Conservation (phyloP, 1,140 invertebrate species). For the Eurosta solidaginis region DNA sequence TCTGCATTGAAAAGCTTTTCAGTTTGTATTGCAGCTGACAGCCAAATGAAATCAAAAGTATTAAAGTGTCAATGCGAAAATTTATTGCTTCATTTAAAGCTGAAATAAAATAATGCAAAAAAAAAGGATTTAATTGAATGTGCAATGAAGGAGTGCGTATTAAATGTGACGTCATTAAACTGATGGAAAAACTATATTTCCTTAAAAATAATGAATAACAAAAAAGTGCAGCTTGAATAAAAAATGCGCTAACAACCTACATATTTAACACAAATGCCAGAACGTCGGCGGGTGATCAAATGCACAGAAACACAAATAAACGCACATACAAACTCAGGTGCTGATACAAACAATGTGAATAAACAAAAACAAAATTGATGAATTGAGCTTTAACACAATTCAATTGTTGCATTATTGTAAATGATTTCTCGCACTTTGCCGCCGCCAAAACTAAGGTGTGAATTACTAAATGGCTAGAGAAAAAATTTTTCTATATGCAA, state of each 20-base stretch:
- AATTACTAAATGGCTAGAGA: not conserved
- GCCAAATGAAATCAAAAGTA: constrained; percentile 31
- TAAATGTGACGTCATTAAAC: not conserved
- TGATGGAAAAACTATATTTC: not conserved
- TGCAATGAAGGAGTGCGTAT: not conserved
- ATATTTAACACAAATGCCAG: not conserved
- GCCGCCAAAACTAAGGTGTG: constrained; percentile 15
- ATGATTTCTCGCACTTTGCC: constrained; percentile 5
- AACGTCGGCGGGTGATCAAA: not conserved
- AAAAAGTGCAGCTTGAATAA: not conserved
- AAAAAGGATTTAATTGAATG: not conserved
- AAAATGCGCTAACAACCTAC: too few relatives aligned
- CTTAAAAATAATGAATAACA: not conserved
- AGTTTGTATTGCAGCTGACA: constrained; percentile 11
- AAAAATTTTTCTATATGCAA: not conserved
- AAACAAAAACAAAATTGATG: not conserved
- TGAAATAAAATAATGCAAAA: not conserved
- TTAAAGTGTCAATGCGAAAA: constrained; percentile 17
- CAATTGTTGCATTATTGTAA: constrained; percentile 22
- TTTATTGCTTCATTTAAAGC: constrained; percentile 29
- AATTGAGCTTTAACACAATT: constrained; percentile 11
- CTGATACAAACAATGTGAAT: not conserved
- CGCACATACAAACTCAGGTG: too few relatives aligned
- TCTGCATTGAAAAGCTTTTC: constrained; percentile 12
- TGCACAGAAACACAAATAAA: not conserved